Evolutionary conservation across 2,888 invertebrate species (phyloP), one percentile per base, ranked within the genome.

Genomic region (Drosophila leonis): DNA sequence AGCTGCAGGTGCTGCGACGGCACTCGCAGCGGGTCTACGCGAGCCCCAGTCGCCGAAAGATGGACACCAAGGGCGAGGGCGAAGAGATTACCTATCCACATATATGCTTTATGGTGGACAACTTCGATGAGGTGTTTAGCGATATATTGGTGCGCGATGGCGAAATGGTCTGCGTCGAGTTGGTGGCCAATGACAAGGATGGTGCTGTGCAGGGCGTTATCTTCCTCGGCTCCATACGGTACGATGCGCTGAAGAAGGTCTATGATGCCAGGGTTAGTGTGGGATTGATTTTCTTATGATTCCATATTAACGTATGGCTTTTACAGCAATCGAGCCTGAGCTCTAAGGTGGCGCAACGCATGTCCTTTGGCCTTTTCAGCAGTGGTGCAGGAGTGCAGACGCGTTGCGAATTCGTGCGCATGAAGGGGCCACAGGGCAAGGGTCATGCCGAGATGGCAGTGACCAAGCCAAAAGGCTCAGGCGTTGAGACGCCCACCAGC

Each of bases 21-120:
- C 97, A 97, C 93, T 97, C 98, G 80, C 97, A 98, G 94, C 96
- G 97, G 91, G 99, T 99, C 44, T 99, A 98, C 94, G 98, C 99
- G 27, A 98, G 98, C 51, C 99, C 99, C 10, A 98, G 98, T 93
- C 95, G 98, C 59, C 95, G 99, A 91, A 96, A 98, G 93, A 99
- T 99, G 98, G 98, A 98, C 93, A 97, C 97, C 13, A 99, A 99
- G 93, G 99, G 99, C 46, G 99, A 99, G 90, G 96, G 97, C 62
- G 99, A 99, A 93, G 98, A 99, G 94, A 99, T 99, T 93, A 98
- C 99, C 46, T 99, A 99, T 94, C 99, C 99, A 3, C 98, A 98
- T 94, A 98, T 99, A 90, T 99, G 98, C 94, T 99, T 99, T 94
- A 98, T 98, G 96, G 98, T 99, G 71, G 99, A 99, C 94, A 98